Evolutionary conservation across 2,888 invertebrate species (phyloP), one percentile per base, ranked within the genome.

Genomic region (Papilio elwesi): DNA sequence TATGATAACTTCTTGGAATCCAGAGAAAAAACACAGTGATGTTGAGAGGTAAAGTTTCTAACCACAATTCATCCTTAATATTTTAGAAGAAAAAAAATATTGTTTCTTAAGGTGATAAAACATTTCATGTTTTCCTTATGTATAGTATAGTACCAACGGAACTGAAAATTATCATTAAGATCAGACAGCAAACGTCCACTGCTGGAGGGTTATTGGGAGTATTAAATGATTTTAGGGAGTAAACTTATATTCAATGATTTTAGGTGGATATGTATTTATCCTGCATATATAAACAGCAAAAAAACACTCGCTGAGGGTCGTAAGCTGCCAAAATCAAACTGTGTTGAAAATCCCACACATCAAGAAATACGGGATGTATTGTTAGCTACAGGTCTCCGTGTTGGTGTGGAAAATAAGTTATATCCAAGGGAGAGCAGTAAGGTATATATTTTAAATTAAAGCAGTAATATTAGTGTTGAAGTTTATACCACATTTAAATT

Each of bases 191-290:
- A n/a, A n/a, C n/a, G n/a, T n/a, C n/a, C n/a, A n/a, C n/a, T n/a
- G n/a, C n/a, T n/a, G n/a, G n/a, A n/a, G n/a, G 26, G 26, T 26
- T 26, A 26, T 26, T 26, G 26, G 26, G 26, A 26, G 26, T 26
- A 26, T 26, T 26, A 26, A 26, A 26, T 26, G 26, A 4, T 2
- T 26, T 26, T 26, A 26, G 26, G 26, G 4, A 26, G 26, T 26
- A 26, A 26, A 68, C 68, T 47, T 16, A 13, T 57, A 26, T 0
- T 52, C 51, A n/a, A 47, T 63, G 59, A 38, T 74, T 49, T 55
- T 92, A 97, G 97, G 85, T 99, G 99, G 99, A 95, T 99, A 73
- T 98, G 98, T 85, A 96, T 99, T 75, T 99, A 99, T 89, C 99
- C 99, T 71, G 97, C 98, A 0, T 99, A 99, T 82, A 94, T 99